Evolutionary conservation across 2,797 vertebrate genomes (phyloP).

Genomic region (Pteronotus mesoamericanus): DNA sequence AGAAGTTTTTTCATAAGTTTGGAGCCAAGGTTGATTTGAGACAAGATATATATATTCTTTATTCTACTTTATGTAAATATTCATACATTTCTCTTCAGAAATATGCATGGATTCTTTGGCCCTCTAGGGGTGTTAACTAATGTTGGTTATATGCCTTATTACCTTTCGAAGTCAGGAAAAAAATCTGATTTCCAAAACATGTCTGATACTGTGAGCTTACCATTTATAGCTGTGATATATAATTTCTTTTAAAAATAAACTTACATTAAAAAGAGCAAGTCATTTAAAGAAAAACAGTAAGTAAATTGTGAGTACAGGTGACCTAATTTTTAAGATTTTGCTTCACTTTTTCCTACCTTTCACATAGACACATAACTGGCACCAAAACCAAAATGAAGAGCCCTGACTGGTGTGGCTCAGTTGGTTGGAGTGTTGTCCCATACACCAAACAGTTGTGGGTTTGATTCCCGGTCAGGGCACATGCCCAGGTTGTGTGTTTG

Average conservation of each 20-base stretch:
- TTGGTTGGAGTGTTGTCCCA: background rate
- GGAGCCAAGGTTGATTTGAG: slow-evolving; percentile 16
- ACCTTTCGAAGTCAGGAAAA: slow-evolving; percentile 19
- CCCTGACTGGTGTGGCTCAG: background rate
- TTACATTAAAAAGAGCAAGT: background rate
- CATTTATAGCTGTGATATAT: background rate
- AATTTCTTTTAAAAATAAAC: background rate
- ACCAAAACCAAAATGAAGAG: background rate
- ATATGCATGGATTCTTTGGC: background rate
- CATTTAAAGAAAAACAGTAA: background rate
- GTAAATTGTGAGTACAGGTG: background rate
- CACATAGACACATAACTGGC: background rate
- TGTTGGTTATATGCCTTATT: background rate
- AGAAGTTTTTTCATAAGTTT: background rate
- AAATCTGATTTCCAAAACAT: background rate
- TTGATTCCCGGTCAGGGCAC: background rate
- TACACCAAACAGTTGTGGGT: background rate
- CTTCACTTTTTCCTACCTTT: background rate
- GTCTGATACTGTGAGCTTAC: background rate
- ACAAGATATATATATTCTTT: background rate
- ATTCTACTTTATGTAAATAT: background rate
- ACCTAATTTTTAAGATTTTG: background rate
- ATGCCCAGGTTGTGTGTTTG: no score
- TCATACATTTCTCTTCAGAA: background rate
- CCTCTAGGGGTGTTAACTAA: background rate